These are phyloP conservation scores for Euura lappo DNA, from an alignment of 1,140 invertebrate genomes.

Conservation along the genomic window DNA sequence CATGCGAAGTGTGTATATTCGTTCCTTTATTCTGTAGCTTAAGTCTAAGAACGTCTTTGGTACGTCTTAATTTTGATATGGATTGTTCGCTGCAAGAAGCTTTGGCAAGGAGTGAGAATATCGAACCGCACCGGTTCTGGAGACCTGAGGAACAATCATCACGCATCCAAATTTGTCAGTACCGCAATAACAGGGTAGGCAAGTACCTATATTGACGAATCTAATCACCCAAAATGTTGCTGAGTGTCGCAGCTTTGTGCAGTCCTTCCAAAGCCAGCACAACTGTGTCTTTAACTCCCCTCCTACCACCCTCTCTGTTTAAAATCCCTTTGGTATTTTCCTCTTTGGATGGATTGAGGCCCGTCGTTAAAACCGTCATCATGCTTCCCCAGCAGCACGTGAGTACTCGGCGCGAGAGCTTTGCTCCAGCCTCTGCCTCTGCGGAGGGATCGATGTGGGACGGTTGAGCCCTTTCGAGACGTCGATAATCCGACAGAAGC, in stretches of 20 bases:
- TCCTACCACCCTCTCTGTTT: conserved; percentile 62
- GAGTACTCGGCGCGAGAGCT: conserved; percentile 73
- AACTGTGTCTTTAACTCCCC: conserved; percentile 75
- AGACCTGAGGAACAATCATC: conserved; percentile 61
- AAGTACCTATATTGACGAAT: conserved; percentile 3
- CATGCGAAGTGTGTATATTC: conserved; percentile 82
- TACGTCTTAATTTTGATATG: conserved; percentile 54
- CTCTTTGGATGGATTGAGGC: conserved; percentile 64
- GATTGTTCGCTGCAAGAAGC: conserved; percentile 75
- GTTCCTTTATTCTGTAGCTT: conserved; percentile 65
- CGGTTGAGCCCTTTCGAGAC: conserved; percentile 74
- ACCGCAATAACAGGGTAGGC: conserved; percentile 8
- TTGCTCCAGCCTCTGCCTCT: conserved; percentile 73
- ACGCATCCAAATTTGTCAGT: background rate
- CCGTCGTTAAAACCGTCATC: conserved; percentile 83
- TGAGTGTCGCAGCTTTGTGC: conserved; percentile 80
- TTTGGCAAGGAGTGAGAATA: conserved; percentile 79
- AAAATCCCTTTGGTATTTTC: conserved; percentile 53
- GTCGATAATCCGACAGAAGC: conserved; percentile 83
- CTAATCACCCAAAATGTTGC: conserved; percentile 68
- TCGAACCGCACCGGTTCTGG: conserved; percentile 83
- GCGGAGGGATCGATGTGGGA: conserved; percentile 71
- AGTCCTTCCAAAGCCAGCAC: conserved; percentile 81
- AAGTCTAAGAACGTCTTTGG: conserved; percentile 54
- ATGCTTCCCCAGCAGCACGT: conserved; percentile 92